Evolutionary conservation across 2,113 vertebrate genomes (phyloP), one percentile per base, ranked within the genome.

Genomic region (Apaloderma vittatum): DNA sequence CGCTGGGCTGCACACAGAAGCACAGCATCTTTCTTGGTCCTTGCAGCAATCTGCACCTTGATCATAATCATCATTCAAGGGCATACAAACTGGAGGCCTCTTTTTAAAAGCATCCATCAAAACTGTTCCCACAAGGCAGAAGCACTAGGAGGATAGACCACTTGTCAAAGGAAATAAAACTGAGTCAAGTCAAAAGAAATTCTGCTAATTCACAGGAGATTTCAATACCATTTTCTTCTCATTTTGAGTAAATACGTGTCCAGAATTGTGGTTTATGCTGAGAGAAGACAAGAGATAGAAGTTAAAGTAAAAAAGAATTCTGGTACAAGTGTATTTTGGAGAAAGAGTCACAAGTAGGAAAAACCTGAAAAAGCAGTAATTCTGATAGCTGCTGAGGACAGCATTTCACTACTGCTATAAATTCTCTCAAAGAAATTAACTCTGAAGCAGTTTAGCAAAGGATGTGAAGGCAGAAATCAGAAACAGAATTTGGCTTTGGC

Each of bases 321-420:
- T 94, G 74, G 74, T 87, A 54, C 73, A 93, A 94, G 54, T 78
- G 27, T 68, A 68, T 94, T 90, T 81, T 80, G 68, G 76, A 88
- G 55, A 79, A 87, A 43, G 75, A 93, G 57, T 72, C 79, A 57
- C 65, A 83, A 94, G 76, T 3, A 71, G 73, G 57, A 96, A 95
- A 96, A 95, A 92, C 90, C 94, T 93, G 94, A 95, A 94, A 94
- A 96, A 81, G 88, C 92, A 95, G 27, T 97, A 96, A 96, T 94
- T 94, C 83, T 90, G 62, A 84, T 40, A 96, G 65, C 93, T 95
- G 95, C 97, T 88, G 91, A 96, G 82, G 52, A 84, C 65, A 97
- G 96, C 96, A 84, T 62, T 97, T 97, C 88, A 49, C 79, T 67
- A 52, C 61, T 68, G 92, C 94, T 94, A 90, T 86, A 96, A 94